phyloP scores from a whole-genome alignment of 2,888 invertebrate genomes.

The Myopa tessellatipennis region DNA sequence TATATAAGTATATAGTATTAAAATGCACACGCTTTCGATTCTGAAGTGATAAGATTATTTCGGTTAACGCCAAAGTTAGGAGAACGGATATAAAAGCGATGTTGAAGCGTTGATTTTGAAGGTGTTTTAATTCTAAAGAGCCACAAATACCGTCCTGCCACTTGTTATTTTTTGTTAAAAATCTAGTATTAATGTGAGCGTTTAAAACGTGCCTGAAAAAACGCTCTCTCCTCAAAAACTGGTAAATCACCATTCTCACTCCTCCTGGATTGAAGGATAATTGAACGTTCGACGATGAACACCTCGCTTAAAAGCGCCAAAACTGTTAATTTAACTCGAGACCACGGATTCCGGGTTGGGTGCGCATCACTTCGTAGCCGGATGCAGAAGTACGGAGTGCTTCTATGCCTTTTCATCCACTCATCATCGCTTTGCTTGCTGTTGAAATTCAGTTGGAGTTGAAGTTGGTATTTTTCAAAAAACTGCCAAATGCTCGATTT shows the following conservation, averaged over 20 bases:
- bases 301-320: conserved; percentile 38
- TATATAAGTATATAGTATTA: too few relatives aligned
- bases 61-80: too few relatives aligned
- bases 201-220: too few relatives aligned
- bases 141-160: too few relatives aligned
- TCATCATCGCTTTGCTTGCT: background rate
- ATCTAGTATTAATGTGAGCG: too few relatives aligned
- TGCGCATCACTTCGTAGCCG: background rate
- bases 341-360: conserved; percentile 45
- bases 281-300: conserved; percentile 14
- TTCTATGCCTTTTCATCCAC: background rate
- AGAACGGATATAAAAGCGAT: too few relatives aligned
- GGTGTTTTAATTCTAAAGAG: too few relatives aligned
- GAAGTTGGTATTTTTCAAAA: background rate
- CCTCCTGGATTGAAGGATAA: background rate
- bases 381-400: background rate
- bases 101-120: too few relatives aligned
- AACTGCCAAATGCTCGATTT: background rate
- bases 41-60: too few relatives aligned
- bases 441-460: too few relatives aligned
- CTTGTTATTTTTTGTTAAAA: too few relatives aligned
- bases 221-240: background rate
- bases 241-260: background rate
- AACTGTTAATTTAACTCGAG: conserved; percentile 49
- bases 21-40: too few relatives aligned